Conservation (phyloP, 2,797 vertebrate species). For the Nyctibius grandis region DNA sequence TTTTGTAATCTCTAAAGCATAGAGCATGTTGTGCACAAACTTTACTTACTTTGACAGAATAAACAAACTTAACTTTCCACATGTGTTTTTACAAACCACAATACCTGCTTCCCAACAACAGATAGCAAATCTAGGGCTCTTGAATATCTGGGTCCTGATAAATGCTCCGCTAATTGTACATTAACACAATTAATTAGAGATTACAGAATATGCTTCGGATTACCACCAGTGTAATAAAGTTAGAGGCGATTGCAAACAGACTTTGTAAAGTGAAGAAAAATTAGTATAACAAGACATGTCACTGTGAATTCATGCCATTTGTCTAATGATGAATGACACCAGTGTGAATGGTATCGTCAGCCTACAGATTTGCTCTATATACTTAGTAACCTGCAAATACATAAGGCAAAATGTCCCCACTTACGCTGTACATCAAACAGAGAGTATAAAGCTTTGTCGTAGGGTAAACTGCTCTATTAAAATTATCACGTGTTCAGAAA, state of each 20-base stretch:
- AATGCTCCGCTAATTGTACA: not conserved
- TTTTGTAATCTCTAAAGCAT: not conserved
- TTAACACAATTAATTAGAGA: not conserved
- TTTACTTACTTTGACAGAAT: not conserved
- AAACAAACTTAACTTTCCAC: not conserved
- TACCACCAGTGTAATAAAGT: not conserved
- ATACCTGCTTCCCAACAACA: not conserved
- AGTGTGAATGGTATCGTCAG: not conserved
- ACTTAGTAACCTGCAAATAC: not conserved
- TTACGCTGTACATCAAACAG: not conserved
- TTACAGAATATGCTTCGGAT: not conserved
- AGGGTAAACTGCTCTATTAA: not conserved
- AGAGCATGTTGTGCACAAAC: not conserved
- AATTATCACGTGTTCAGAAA: not conserved
- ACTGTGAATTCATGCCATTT: constrained; percentile 3
- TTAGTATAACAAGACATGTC: not conserved
- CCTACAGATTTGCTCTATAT: not conserved
- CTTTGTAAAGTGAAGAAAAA: not conserved
- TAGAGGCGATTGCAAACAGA: not conserved
- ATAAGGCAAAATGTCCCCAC: not conserved
- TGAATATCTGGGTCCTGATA: not conserved
- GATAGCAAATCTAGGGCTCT: not conserved
- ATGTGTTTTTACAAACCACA: not conserved
- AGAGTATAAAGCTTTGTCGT: not conserved
- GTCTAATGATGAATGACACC: constrained; percentile 1